These are phyloP conservation scores for Nematopogon swammerdamellus DNA, from an alignment of 2,888 invertebrate genomes.

Conservation along the genomic window DNA sequence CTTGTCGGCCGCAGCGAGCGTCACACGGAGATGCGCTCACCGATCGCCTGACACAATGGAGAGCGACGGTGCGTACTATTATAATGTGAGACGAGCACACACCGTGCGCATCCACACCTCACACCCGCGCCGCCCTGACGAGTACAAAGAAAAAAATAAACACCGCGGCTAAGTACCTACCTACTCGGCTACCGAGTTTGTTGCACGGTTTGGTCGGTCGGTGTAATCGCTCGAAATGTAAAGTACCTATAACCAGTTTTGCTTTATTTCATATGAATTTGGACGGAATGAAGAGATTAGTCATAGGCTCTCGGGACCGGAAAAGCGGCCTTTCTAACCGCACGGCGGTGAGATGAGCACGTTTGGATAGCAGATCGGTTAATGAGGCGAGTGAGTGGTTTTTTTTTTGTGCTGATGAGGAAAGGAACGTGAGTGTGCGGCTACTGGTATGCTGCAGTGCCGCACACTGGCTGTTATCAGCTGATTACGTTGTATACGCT, in stretches of 20 bases:
- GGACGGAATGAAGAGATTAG: background rate
- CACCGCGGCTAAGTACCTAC: slow-evolving; percentile 15
- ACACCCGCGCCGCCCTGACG: slow-evolving; percentile 17
- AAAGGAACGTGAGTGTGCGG: background rate
- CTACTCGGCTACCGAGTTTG: background rate
- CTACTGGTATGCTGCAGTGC: background rate
- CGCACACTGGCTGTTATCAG: background rate
- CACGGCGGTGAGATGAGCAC: no score
- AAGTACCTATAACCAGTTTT: background rate
- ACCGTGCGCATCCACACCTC: slow-evolving; percentile 47
- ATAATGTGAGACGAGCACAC: slow-evolving; percentile 18
- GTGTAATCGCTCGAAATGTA: background rate
- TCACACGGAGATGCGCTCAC: background rate
- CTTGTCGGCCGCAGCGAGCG: background rate
- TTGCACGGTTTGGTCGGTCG: no score
- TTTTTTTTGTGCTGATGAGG: background rate
- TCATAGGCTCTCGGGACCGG: background rate
- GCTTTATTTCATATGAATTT: background rate
- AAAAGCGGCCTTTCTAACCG: background rate
- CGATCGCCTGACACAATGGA: slow-evolving; percentile 28
- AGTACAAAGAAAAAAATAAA: slow-evolving; percentile 26
- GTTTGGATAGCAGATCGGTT: background rate
- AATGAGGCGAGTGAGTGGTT: background rate
- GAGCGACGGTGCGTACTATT: slow-evolving; percentile 42
- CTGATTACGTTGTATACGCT: background rate